Conservation (phyloP, 2,888 invertebrate species). For the Parnassius apollo region DNA sequence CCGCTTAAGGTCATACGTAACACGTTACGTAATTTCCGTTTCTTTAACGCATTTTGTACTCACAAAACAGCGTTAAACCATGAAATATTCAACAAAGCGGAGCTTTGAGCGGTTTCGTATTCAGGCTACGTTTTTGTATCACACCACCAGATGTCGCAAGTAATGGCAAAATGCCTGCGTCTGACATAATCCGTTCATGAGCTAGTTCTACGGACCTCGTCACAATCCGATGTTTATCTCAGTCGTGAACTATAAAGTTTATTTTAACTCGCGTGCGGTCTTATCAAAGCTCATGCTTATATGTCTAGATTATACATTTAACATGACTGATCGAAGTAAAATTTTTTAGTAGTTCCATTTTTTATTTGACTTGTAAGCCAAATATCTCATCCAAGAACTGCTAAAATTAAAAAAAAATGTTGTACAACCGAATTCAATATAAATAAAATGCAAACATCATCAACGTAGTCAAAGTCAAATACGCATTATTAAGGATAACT, state of each 20-base stretch:
- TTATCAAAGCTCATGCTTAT: not conserved
- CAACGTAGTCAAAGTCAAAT: too few relatives aligned
- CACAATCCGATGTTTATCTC: conserved; percentile 27
- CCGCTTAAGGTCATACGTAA: conserved; percentile 17
- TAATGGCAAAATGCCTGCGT: conserved; percentile 51
- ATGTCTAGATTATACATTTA: too few relatives aligned
- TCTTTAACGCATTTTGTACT: conserved; percentile 33
- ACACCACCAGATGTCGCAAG: conserved; percentile 48
- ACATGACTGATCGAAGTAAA: too few relatives aligned
- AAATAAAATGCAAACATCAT: too few relatives aligned
- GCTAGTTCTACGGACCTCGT: conserved; percentile 30
- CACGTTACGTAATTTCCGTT: conserved; percentile 13
- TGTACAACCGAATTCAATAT: too few relatives aligned
- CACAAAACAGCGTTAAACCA: conserved; percentile 41
- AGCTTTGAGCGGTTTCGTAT: conserved; percentile 54
- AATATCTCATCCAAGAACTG: too few relatives aligned
- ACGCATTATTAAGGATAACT: too few relatives aligned
- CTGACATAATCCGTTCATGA: conserved; percentile 33
- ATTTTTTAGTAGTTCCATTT: too few relatives aligned
- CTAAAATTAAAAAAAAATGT: too few relatives aligned
- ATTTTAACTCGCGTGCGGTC: conserved; percentile 2
- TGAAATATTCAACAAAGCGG: conserved; percentile 61
- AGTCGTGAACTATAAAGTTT: conserved; percentile 18
- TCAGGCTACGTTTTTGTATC: conserved; percentile 58
- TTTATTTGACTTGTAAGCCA: too few relatives aligned